These are phyloP conservation scores for Montipora foliosa DNA, from an alignment of 64 coral and sea anemone species.

Conservation along the genomic window DNA sequence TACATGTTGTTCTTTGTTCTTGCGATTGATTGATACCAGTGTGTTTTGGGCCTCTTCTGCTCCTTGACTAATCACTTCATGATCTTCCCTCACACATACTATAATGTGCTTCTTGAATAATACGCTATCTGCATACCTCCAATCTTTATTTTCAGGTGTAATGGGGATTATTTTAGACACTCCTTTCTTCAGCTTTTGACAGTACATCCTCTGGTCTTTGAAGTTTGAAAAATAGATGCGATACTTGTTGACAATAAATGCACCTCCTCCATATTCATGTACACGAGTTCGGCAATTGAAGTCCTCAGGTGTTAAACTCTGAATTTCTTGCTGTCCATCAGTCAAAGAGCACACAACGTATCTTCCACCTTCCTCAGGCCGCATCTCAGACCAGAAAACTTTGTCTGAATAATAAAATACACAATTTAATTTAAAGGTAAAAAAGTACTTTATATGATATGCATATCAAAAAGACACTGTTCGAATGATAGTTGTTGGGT, in stretches of 20 bases:
- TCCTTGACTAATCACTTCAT: slow-evolving; percentile 73
- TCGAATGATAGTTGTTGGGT: too few species aligned
- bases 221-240: slow-evolving; percentile 96
- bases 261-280: slow-evolving; percentile 93
- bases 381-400: slow-evolving; percentile 92
- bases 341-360: slow-evolving; percentile 72
- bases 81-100: slow-evolving; percentile 95
- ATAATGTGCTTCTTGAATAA: slow-evolving; percentile 58
- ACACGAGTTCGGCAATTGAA: slow-evolving; percentile 89
- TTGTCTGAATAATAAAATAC: slow-evolving; percentile 48
- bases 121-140: slow-evolving; percentile 92
- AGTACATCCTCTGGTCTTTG: slow-evolving; percentile 91
- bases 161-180: slow-evolving; percentile 53
- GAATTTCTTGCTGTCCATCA: slow-evolving; percentile 43
- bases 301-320: slow-evolving; percentile 63
- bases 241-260: slow-evolving; percentile 89
- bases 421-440: not conserved
- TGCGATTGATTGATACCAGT: slow-evolving; percentile 83
- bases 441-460: too few species aligned
- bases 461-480: too few species aligned
- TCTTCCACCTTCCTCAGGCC: slow-evolving; percentile 84
- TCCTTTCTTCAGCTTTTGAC: slow-evolving; percentile 61
- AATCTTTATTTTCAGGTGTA: slow-evolving; percentile 77
- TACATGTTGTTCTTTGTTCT: slow-evolving; percentile 88
- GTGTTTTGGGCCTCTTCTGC: slow-evolving; percentile 86